Percentiles rank a stretch among this genome's conserved stretches.
These are phyloP conservation scores for Phorcus lineatus DNA, from an alignment of 2,888 invertebrate genomes.

Conservation along the genomic window DNA sequence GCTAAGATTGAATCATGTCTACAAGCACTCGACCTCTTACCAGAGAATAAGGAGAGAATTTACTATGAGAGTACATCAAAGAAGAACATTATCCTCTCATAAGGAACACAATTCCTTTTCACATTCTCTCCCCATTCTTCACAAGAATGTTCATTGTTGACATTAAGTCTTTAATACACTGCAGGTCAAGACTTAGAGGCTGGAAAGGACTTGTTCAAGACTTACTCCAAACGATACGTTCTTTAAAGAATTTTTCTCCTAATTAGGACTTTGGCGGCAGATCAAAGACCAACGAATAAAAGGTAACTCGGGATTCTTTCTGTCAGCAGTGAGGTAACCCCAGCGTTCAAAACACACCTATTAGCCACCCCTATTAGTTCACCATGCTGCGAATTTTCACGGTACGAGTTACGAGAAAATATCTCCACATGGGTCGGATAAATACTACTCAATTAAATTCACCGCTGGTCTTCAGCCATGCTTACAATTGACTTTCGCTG, in stretches of 20 bases:
- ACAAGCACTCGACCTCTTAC: too few relatives aligned
- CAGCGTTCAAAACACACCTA: constrained; percentile 14
- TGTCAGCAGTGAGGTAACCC: constrained; percentile 18
- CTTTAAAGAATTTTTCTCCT: not conserved
- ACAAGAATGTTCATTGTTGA: constrained; percentile 13
- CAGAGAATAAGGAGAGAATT: too few relatives aligned
- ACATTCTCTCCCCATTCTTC: not conserved
- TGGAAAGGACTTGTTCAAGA: constrained; percentile 11
- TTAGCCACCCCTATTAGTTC: not conserved
- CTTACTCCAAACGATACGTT: not conserved
- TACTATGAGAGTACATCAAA: not conserved
- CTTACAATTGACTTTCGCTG: constrained; percentile 27
- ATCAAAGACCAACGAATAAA: constrained; percentile 17
- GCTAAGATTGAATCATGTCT: too few relatives aligned
- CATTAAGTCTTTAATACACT: constrained; percentile 13
- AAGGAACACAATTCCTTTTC: not conserved
- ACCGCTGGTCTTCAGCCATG: constrained; percentile 3
- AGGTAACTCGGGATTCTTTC: constrained; percentile 4
- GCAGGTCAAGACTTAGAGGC: not conserved
- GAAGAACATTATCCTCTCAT: not conserved
- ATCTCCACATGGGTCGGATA: not conserved
- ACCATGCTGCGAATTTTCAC: constrained; percentile 30
- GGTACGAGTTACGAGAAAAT: constrained; percentile 16
- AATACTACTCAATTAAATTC: constrained; percentile 29
- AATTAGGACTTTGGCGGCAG: constrained; percentile 9